Conservation (phyloP, 2,888 invertebrate genomes). For the Chymomyza caudatula region DNA sequence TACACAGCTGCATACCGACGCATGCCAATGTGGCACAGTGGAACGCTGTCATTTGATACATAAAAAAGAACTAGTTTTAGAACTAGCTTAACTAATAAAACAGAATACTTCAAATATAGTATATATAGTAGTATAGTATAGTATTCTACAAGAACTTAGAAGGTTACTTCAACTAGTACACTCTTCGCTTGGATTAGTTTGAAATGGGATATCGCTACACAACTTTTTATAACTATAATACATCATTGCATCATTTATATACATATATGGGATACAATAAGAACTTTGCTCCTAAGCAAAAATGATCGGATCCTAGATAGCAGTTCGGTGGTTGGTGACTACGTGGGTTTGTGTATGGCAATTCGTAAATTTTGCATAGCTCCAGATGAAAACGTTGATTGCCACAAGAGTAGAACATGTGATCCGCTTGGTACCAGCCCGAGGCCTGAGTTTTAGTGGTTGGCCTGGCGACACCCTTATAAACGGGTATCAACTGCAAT, state of each 20-base stretch:
- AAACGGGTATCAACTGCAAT: not conserved
- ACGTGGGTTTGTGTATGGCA: slow-evolving; percentile 83
- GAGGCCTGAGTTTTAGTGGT: slow-evolving; percentile 82
- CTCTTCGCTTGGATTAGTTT: too few species aligned
- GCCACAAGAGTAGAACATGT: slow-evolving; percentile 85
- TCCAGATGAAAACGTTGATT: slow-evolving; percentile 72
- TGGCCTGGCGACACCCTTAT: not conserved
- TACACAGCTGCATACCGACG: slow-evolving; percentile 17
- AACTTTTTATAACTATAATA: too few species aligned
- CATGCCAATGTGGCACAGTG: slow-evolving; percentile 12
- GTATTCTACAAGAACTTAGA: too few species aligned
- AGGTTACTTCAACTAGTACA: too few species aligned
- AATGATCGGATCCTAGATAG: slow-evolving; percentile 87
- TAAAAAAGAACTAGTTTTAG: too few species aligned
- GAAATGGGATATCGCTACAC: too few species aligned
- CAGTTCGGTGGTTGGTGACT: slow-evolving; percentile 84
- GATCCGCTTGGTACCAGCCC: slow-evolving; percentile 91
- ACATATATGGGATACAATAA: not conserved
- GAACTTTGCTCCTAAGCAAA: slow-evolving; percentile 86
- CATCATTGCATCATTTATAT: too few species aligned
- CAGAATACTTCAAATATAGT: too few species aligned
- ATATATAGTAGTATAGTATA: too few species aligned
- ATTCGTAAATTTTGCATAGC: slow-evolving; percentile 81
- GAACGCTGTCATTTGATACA: too few species aligned
- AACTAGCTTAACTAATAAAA: not conserved